Base-by-base conservation (phyloP, 2,797 vertebrate species). In the Sebastes hubbsi region DNA sequence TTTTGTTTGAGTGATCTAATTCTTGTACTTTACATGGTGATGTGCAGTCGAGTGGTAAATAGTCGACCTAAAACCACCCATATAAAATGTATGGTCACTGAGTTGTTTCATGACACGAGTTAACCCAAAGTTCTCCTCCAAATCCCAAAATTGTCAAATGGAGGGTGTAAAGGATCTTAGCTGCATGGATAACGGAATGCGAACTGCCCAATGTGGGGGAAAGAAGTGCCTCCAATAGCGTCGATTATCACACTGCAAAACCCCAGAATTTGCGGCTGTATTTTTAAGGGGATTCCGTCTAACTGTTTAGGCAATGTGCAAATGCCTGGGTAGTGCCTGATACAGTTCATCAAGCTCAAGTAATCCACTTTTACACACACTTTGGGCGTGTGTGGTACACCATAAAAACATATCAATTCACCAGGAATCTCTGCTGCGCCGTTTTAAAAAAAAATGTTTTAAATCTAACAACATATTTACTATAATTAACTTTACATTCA, bases 241-340 rank as follows among this genome's bases (percentile, higher is more conserved):
- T 77, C 77, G 82, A 89, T 91, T 86, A 71, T 34, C 55, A 75
- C 71, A 66, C 22, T 20, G 66, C 29, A 59, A 29, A 78, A 52
- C 49, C 65, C 20, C 54, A 59, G 46, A 81, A 71, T 83, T 75
- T 62, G 30, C 16, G 63, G 81, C 72, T 81, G 22, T 60, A 16
- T 68, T 83, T 79, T 90, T 66, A 46, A 49, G 64, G 75, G 20
- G 64, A 42, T 83, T 89, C n/a, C 54, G 52, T 84, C 60, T 62
- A 65, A 81, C 71, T 77, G 80, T 89, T 93, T 88, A 76, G 79
- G 83, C 89, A 91, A 92, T 92, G 92, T 94, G 89, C 85, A 92
- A 75, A 90, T 93, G 91, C 86, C 67, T 92, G 87, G 75, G 62
- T 90, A 76, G 65, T 88, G 70, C 77, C 77, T 65, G 70, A 89